phyloP scores from a whole-genome alignment of 2,113 vertebrate species.

The Ictalurus punctatus region DNA sequence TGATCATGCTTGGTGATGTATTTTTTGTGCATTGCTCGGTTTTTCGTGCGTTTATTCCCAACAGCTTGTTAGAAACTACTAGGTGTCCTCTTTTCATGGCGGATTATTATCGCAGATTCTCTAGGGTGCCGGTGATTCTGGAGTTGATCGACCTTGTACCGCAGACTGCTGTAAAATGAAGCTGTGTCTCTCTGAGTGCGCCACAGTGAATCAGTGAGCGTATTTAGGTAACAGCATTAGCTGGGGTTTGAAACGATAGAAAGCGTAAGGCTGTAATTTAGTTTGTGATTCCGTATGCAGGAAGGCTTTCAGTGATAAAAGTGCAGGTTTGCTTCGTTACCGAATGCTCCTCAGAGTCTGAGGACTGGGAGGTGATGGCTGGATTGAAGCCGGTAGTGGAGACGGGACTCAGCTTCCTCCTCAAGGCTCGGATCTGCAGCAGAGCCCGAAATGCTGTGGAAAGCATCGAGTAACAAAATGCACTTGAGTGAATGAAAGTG shows the following conservation, averaged over 20 bases:
- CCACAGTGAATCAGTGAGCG: not conserved
- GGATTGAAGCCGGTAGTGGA: constrained; percentile 88
- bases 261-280: not conserved
- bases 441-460: constrained; percentile 88
- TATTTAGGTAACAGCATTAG: not conserved
- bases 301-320: not conserved
- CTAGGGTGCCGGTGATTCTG: not conserved
- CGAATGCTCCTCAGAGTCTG: constrained; percentile 93
- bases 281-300: not conserved
- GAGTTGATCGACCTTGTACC: not conserved
- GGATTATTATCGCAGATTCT: not conserved
- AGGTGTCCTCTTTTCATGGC: not conserved
- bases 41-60: not conserved
- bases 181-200: not conserved
- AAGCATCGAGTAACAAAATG: not conserved
- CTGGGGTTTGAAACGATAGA: not conserved
- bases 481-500: not conserved
- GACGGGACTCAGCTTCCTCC: constrained; percentile 89
- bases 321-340: constrained; percentile 67
- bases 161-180: not conserved
- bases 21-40: not conserved
- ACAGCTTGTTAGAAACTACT: not conserved
- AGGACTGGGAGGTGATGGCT: constrained; percentile 90
- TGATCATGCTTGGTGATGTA: not conserved
- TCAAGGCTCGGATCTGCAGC: constrained; percentile 97